Evolutionary conservation across 2,113 vertebrate genomes (phyloP).

Genomic region (Ellobius talpinus): DNA sequence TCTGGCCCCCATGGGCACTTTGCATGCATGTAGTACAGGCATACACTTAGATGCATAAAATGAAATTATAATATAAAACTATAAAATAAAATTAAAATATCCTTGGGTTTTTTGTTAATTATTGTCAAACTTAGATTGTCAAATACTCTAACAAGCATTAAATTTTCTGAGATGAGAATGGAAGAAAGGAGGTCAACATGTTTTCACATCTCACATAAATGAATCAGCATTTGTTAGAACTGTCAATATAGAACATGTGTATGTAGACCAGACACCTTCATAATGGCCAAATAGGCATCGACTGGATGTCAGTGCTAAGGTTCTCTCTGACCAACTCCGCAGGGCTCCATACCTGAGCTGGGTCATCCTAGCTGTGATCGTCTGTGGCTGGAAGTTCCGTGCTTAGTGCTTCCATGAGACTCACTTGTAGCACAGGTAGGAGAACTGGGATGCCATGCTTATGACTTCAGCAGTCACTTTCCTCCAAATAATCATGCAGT

Average conservation of each 20-base stretch:
- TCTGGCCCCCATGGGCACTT: neutral
- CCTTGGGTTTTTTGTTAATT: neutral
- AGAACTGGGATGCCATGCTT: neutral
- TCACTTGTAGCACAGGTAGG: neutral
- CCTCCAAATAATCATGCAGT: neutral
- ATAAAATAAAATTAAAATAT: neutral
- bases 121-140: neutral
- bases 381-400: neutral
- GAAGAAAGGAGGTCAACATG: neutral
- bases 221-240: neutral
- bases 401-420: neutral
- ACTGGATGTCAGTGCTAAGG: neutral
- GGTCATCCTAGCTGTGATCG: neutral
- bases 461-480: neutral
- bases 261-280: neutral
- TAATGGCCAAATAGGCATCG: neutral
- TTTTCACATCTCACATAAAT: neutral
- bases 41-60: neutral
- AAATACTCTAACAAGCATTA: neutral
- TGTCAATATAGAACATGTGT: neutral
- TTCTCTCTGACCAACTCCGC: neutral
- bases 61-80: neutral
- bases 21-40: neutral
- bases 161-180: neutral
- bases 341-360: neutral